Evolutionary conservation across 2,113 vertebrate species (phyloP).

Genomic region (Aldabrachelys gigantea): DNA sequence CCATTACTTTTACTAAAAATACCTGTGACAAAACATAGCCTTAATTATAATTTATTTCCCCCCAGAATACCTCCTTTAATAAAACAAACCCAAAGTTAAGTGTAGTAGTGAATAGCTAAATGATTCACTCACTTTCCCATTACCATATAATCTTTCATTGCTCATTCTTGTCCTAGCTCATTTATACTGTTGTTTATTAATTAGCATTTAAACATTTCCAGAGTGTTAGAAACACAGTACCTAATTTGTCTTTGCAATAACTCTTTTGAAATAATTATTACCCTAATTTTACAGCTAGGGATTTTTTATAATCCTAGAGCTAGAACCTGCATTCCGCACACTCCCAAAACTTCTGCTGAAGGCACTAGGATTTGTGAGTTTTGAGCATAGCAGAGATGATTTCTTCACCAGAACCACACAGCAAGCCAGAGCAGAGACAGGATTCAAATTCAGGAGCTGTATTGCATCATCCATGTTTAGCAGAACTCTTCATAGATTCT

Average conservation of each 20-base stretch:
- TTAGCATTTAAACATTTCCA: not conserved
- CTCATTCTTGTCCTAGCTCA: rapidly evolving
- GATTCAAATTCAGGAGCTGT: not conserved
- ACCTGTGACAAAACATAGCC: too few species aligned
- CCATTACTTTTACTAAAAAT: too few species aligned
- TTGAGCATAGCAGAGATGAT: not conserved
- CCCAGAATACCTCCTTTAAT: not conserved
- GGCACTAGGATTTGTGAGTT: not conserved
- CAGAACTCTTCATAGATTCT: not conserved
- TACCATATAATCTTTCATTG: not conserved
- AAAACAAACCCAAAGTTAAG: not conserved
- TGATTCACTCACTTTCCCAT: not conserved
- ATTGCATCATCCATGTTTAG: not conserved
- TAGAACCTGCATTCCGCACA: not conserved
- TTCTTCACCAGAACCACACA: not conserved
- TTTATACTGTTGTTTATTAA: not conserved
- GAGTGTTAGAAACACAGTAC: not conserved
- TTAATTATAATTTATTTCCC: too few species aligned
- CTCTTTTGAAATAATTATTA: not conserved
- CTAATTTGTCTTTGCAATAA: not conserved
- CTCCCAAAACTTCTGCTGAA: not conserved
- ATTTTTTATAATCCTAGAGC: not conserved
- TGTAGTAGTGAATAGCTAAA: not conserved
- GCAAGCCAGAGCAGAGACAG: not conserved
- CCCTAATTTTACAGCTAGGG: not conserved